Evolutionary conservation across 2,888 invertebrate genomes (phyloP), one percentile per base, ranked within the genome.

Genomic region (Agapostemon virescens): DNA sequence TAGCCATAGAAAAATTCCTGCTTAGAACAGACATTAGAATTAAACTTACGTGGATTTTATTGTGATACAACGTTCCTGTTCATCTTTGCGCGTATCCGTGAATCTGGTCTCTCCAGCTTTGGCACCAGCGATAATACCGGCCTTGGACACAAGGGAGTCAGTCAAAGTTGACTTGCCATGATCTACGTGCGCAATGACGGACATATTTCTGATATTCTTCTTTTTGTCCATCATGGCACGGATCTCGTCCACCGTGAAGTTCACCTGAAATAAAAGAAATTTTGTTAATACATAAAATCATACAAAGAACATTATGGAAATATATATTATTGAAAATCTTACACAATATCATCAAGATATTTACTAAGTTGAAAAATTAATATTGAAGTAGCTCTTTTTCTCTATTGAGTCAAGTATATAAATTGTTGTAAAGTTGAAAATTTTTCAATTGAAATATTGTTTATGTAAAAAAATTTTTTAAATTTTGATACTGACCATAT

Each of bases 231-330:
- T 99, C 97, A 99, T 98, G 93, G 93, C 95, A 94, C 99, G 98
- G 95, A 99, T 99, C 95, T 99, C 98, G 95, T 99, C 99, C 94
- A 99, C 98, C 88, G 99, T 99, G 94, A 99, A 99, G 96, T 99
- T 99, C 96, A 99, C 99, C 99, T 99, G 90, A 61, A 93, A 85
- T 67, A 78, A 79, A 90, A 76, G 76, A 67, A 68, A 70, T 30
- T 63, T 30, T 3, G 11, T 30, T 30, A 67, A 9, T 33, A 42
- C 1, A 23, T 13, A 38, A 42, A 49, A 36, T 11, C 36, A n/a
- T 42, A 17, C 42, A 20, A 45, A 0, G 0, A 23, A 30, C 13
- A 20, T 9, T 5, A 26, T 52, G 13, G 52, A 36, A 15, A 79
- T 64, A 38, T 9, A 68, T 2, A n/a, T 49, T n/a, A n/a, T 49